Base-by-base conservation (phyloP, 2,888 invertebrate species). In the Drosophila dives region DNA sequence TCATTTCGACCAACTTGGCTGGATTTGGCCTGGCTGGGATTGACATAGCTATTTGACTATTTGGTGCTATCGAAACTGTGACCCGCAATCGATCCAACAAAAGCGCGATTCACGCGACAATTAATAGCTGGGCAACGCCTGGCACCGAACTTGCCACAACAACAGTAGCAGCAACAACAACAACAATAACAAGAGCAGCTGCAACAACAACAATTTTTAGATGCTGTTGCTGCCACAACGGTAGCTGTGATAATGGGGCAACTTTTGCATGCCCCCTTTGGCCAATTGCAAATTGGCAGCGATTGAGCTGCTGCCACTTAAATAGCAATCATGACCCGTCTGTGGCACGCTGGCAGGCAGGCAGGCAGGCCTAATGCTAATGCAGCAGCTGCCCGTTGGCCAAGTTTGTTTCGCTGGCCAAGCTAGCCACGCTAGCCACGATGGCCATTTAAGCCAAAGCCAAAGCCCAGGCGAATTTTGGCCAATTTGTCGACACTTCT, bases 51-150 rank as follows among this genome's bases (percentile, higher is more conserved):
- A 29, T 29, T 29, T 29, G 29, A 29, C 29, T 0, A 29, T 29
- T 29, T 29, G 75, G 82, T 73, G 82, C 84, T 81, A 80, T 77
- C 73, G 73, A 72, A 63, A 71, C 70, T 89, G 87, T 86, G 90
- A 90, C 86, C 90, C 80, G 87, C 73, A 80, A 86, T 86, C 86
- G 86, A 86, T 86, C 86, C 89, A 86, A 86, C 86, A 86, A 90
- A 73, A 56, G 38, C 38, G 65, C 77, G 61, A 70, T 84, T 86
- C 90, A 86, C 89, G 86, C 86, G 90, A 90, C 90, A 86, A 90
- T 86, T 86, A 86, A 90, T 88, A 73, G 86, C 75, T 63, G 67
- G 82, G 86, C 78, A 81, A 81, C 74, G 79, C 79, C 81, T 79
- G 79, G 81, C 81, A 78, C 77, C 64, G 58, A 59, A 45, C 64